Evolutionary conservation across 2,797 vertebrate species (phyloP).

Genomic region (Pagetopsis macropterus): DNA sequence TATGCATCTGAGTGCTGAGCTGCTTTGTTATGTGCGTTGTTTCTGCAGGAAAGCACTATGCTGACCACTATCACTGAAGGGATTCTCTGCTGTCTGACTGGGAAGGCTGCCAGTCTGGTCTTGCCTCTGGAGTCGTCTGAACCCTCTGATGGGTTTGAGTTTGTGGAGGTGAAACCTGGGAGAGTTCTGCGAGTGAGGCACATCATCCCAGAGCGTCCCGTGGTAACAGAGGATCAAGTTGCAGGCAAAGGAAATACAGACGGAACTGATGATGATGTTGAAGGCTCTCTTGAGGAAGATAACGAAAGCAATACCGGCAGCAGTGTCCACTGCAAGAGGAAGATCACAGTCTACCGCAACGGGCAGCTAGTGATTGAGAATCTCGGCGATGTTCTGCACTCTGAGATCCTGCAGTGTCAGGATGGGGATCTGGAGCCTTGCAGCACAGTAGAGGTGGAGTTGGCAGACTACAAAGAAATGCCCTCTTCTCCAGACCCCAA

Average conservation of each 20-base stretch:
- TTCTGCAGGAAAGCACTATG: conserved; percentile 82
- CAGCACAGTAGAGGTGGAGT: conserved; percentile 89
- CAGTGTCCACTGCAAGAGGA: conserved; percentile 91
- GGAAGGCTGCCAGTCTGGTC: conserved; percentile 89
- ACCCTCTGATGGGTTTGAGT: conserved; percentile 90
- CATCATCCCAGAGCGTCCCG: conserved; percentile 75
- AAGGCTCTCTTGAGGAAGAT: conserved; percentile 24
- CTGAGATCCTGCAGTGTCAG: conserved; percentile 91
- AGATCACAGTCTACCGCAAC: conserved; percentile 94
- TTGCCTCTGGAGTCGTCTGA: conserved; percentile 89
- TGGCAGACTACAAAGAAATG: conserved; percentile 83
- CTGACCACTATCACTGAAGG: conserved; percentile 93
- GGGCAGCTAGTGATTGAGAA: conserved; percentile 97
- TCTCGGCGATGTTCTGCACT: conserved; percentile 88
- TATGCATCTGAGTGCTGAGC: conserved; percentile 4
- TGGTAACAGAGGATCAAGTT: conserved; percentile 52
- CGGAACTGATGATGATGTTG: background rate
- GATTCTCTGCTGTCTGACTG: conserved; percentile 94
- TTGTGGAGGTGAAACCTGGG: conserved; percentile 96
- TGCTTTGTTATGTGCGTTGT: conserved; percentile 32
- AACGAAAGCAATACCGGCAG: conserved; percentile 41
- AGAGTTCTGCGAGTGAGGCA: conserved; percentile 91
- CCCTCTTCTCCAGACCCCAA: conserved; percentile 81
- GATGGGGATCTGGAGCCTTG: conserved; percentile 86
- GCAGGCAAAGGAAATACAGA: conserved; percentile 32